Conservation (phyloP, 2,797 vertebrate genomes). For the Jordanella pulchra region DNA sequence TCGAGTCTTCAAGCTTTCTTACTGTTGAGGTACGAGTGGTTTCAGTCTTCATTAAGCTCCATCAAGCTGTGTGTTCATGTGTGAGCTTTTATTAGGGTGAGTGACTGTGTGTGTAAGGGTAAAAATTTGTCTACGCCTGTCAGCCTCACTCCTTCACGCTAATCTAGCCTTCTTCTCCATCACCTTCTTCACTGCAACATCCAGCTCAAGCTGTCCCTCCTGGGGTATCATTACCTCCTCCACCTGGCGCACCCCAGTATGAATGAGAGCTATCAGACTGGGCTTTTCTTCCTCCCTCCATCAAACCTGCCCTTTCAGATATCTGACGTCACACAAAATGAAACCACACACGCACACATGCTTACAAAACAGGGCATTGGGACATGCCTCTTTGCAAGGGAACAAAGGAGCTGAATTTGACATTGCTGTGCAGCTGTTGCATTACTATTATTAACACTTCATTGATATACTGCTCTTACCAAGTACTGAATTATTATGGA, state of each 20-base stretch:
- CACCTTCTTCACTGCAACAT: neutral
- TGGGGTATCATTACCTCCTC: constrained; percentile 60
- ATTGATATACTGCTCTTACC: neutral
- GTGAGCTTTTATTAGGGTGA: constrained; percentile 3
- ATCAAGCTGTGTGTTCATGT: constrained; percentile 53
- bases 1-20: constrained; percentile 18
- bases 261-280: constrained; percentile 39
- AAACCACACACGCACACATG: constrained; percentile 3
- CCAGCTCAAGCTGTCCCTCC: constrained; percentile 31
- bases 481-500: neutral
- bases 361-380: neutral
- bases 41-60: constrained; percentile 47
- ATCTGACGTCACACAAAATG: constrained; percentile 24
- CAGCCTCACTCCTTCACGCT: constrained; percentile 7
- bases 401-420: constrained; percentile 1
- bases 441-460: constrained; percentile 11
- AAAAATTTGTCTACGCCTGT: constrained; percentile 1
- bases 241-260: constrained; percentile 58
- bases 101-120: neutral
- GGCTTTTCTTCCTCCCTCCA: constrained; percentile 40
- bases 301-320: constrained; percentile 37
- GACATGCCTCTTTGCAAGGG: constrained; percentile 14
- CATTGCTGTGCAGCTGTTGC: neutral
- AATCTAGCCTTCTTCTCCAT: constrained; percentile 5
- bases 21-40: constrained; percentile 24